These are phyloP conservation scores for Callospermophilus lateralis DNA, from an alignment of 2,113 vertebrate genomes.

Conservation along the genomic window DNA sequence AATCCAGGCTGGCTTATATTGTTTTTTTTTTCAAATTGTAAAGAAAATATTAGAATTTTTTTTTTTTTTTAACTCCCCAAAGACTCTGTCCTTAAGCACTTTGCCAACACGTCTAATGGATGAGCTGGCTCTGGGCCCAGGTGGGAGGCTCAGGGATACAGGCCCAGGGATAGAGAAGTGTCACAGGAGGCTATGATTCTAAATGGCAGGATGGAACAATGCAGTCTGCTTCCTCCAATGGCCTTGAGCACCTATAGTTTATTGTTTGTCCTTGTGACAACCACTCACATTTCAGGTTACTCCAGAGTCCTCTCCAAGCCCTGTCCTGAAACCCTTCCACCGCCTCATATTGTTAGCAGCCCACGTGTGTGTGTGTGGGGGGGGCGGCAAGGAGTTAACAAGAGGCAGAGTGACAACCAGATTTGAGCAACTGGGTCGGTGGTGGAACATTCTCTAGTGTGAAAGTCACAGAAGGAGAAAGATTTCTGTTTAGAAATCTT, in stretches of 20 bases:
- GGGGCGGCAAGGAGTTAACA: background rate
- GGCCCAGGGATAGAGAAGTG: background rate
- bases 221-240: background rate
- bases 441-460: background rate
- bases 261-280: background rate
- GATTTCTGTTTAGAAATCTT: background rate
- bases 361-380: no score
- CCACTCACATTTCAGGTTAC: background rate
- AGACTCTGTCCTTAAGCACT: background rate
- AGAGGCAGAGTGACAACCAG: background rate
- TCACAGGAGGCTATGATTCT: background rate
- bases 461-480: background rate
- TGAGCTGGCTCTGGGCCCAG: no score
- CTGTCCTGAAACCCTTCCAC: background rate
- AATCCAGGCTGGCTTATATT: background rate
- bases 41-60: background rate
- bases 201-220: background rate
- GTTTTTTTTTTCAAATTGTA: background rate
- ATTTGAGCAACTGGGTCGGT: background rate
- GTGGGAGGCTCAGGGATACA: background rate
- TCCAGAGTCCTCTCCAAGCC: background rate
- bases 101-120: background rate
- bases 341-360: background rate
- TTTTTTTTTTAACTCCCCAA: background rate
- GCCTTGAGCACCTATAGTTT: background rate